Base-by-base conservation (phyloP, 1,140 invertebrate genomes). In the Diuraphis noxia region DNA sequence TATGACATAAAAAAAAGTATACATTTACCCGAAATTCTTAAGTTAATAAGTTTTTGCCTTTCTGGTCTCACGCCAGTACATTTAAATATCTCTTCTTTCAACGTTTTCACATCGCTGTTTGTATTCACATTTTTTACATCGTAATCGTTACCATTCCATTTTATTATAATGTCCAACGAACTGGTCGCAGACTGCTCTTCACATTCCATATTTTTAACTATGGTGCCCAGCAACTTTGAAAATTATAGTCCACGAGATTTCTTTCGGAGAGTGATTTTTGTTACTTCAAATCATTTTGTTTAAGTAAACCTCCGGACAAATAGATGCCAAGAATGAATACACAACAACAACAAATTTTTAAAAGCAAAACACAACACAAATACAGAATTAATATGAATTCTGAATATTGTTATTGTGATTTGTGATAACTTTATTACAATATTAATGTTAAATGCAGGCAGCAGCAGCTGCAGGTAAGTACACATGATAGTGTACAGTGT, bases 111-210 rank as follows among this genome's bases (percentile, higher is more conserved):
- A 2, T 96, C 97, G 93, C 97, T 96, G 77, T 95, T 96, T 92
- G 95, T 95, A 85, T 94, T 94, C 93, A 97, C 94, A 92, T 95
- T 96, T 40, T 94, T 94, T 85, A 98, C 95, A 93, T 96, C 95
- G 93, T 96, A 97, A 93, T 98, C 97, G 93, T 97, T 96, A 49
- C 97, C 98, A 93, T 96, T 97, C 98, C 98, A 99, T 95, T 99
- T 99, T 8, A 99, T 96, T 92, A 96, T 95, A 87, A 98, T 94
- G 93, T 95, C 95, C 46, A 94, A 92, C 30, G 19, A 38, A 81
- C 43, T 82, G 43, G 5, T 52, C 5, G n/a, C 0, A 17, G 72
- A 49, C 34, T 91, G 89, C 23, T 91, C 89, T 25, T 91, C 72
- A 9, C 77, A 49, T 38, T 91, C 89, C 89, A 91, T 91, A 38